Percentiles rank a stretch among this genome's conserved stretches.
phyloP scores from a whole-genome alignment of 2,888 invertebrate genomes.

The Theristus sp. region DNA sequence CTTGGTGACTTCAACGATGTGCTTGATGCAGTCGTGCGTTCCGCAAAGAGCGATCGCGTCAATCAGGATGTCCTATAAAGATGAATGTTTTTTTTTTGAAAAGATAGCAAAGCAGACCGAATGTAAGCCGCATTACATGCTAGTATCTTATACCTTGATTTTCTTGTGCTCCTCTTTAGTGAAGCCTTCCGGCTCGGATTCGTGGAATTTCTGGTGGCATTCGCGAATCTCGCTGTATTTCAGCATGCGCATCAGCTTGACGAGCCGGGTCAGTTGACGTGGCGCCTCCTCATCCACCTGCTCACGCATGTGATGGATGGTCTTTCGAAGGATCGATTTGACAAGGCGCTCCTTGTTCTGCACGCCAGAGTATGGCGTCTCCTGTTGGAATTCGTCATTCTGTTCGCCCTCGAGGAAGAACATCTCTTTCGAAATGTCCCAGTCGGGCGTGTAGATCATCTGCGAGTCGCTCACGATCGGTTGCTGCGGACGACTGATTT shows the following conservation, averaged over 20 bases:
- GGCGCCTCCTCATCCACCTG: constrained; percentile 10
- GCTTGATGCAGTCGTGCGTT: constrained; percentile 10
- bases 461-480: constrained; percentile 10
- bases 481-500: constrained; percentile 8
- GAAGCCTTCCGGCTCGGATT: constrained; percentile 5
- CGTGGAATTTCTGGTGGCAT: constrained; percentile 10
- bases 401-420: constrained; percentile 14
- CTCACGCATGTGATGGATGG: constrained; percentile 11
- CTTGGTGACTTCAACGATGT: constrained; percentile 12
- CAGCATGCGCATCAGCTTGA: constrained; percentile 16
- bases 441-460: constrained; percentile 15
- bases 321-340: constrained; percentile 10
- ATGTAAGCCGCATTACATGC: neutral
- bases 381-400: constrained; percentile 5
- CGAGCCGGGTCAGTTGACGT: constrained; percentile 15
- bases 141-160: constrained; percentile 2
- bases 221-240: constrained; percentile 13
- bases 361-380: constrained; percentile 1
- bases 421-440: constrained; percentile 13
- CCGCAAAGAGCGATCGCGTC: constrained; percentile 12
- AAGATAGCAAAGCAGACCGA: neutral
- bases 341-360: constrained; percentile 2
- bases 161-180: constrained; percentile 9
- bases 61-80: constrained; percentile 13
- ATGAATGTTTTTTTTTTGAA: neutral